phyloP scores from a whole-genome alignment of 2,113 vertebrate genomes.

The Proterorhinus semilunaris region DNA sequence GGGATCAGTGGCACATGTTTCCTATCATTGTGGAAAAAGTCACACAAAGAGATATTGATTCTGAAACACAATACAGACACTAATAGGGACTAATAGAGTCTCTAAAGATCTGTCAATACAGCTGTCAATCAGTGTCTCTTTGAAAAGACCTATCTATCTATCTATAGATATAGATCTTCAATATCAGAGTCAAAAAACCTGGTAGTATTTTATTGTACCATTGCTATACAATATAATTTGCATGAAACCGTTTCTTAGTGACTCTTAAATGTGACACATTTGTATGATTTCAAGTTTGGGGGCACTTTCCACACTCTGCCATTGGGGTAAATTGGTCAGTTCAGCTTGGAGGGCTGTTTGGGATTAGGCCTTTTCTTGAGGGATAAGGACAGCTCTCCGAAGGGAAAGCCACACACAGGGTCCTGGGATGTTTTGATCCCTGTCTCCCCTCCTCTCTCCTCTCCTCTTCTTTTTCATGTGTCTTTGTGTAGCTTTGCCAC shows the following conservation, averaged over 20 bases:
- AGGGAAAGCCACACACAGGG: constrained; percentile 51
- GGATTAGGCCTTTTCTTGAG: constrained; percentile 76
- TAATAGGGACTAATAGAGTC: constrained; percentile 5
- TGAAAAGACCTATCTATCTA: constrained; percentile 3
- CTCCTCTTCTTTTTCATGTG: constrained; percentile 68
- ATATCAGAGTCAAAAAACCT: not conserved
- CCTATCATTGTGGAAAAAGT: not conserved
- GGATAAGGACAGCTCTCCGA: constrained; percentile 69
- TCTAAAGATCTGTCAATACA: constrained; percentile 7
- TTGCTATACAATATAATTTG: not conserved
- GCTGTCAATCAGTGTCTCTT: constrained; percentile 2
- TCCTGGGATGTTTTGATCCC: constrained; percentile 69
- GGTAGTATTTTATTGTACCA: not conserved
- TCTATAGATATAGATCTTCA: not conserved
- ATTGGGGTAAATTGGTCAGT: constrained; percentile 31
- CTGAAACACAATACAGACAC: not conserved
- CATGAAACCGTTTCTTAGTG: not conserved
- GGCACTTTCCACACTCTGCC: not conserved
- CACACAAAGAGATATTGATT: constrained; percentile 1
- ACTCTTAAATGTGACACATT: not conserved
- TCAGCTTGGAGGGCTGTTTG: constrained; percentile 22
- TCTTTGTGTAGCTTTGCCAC: constrained; percentile 69
- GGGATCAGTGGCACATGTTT: not conserved
- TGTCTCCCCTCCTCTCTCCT: constrained; percentile 35
- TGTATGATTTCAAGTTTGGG: not conserved